A percentile compares a stretch with the other conserved stretches of the same genome.
These are phyloP conservation scores for Macquaria australasica DNA, from an alignment of 2,113 vertebrate species.

Conservation along the genomic window DNA sequence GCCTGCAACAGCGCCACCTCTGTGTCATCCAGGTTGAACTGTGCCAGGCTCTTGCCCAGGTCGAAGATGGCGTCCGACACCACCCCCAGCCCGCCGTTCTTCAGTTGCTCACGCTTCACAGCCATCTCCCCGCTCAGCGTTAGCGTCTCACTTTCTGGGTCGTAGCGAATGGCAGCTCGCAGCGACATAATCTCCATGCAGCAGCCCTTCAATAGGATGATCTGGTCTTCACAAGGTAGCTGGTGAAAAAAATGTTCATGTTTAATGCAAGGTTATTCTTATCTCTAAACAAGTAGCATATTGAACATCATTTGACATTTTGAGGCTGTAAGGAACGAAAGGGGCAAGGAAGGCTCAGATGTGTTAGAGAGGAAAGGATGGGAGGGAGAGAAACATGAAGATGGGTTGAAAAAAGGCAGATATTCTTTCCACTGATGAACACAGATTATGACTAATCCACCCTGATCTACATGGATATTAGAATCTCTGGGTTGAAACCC, in stretches of 20 bases:
- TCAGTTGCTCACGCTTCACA: conserved; percentile 93
- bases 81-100: conserved; percentile 94
- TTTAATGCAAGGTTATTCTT: neutral
- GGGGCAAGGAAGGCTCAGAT: neutral
- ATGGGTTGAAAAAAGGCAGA: conserved; percentile 1
- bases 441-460: conserved; percentile 46
- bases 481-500: conserved; percentile 32
- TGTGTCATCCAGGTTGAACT: conserved; percentile 95
- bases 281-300: neutral
- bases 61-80: conserved; percentile 97
- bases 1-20: conserved; percentile 96
- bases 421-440: conserved; percentile 28
- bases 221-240: conserved; percentile 97
- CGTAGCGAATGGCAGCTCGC: conserved; percentile 93
- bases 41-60: conserved; percentile 94
- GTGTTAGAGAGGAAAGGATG: neutral
- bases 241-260: conserved; percentile 41
- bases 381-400: neutral
- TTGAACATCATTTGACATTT: neutral
- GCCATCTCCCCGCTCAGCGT: conserved; percentile 97
- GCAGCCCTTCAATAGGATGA: conserved; percentile 96
- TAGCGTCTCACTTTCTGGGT: conserved; percentile 94
- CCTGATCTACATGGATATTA: conserved; percentile 67
- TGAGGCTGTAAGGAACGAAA: neutral
- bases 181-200: conserved; percentile 98